Base-by-base conservation (phyloP, 1,140 invertebrate genomes). In the Pseudobourletiella spinata region DNA sequence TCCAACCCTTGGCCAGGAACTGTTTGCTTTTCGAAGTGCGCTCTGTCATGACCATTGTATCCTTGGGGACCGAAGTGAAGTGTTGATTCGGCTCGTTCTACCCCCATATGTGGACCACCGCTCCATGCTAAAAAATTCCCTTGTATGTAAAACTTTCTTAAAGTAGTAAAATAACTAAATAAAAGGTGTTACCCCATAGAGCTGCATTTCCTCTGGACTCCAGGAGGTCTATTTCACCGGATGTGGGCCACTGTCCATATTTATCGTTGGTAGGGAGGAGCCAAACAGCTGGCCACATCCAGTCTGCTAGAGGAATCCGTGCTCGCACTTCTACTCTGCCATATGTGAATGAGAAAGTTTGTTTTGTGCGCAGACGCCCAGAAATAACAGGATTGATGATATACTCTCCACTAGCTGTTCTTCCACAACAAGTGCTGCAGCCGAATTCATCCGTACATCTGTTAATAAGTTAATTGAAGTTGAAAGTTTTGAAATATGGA, bases 261-360 rank as follows among this genome's bases (percentile, higher is more conserved):
- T 66, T 56, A 64, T 80, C 81, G 65, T 75, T 71, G 2, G 75
- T 73, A 0, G 83, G 83, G 74, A 84, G 74, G 52, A 84, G 55
- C 81, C 81, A 83, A 59, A 83, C 78, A 22, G 80, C 81, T 72
- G 32, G 87, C 80, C 85, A 85, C 2, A 89, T 66, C 87, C 87
- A 91, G 73, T 86, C 84, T 39, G 87, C 88, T 11, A n/a, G 35
- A 42, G 65, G 65, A 15, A 89, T 74, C 68, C 77, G 76, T 8
- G 78, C 77, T 46, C 73, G 66, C n/a, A 78, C 73, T 65, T 79
- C 77, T 4, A 79, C 72, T 46, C 73, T 72, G 1, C 78, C 78
- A 59, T 78, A 79, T 42, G 63, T 71, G 42, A 66, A 66, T 1
- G 65, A 63, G 39, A 66, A 66, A n/a, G 50, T 15, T 25, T 57